Conservation (phyloP, 2,888 invertebrate species). For the Nemotelus nigrinus region DNA sequence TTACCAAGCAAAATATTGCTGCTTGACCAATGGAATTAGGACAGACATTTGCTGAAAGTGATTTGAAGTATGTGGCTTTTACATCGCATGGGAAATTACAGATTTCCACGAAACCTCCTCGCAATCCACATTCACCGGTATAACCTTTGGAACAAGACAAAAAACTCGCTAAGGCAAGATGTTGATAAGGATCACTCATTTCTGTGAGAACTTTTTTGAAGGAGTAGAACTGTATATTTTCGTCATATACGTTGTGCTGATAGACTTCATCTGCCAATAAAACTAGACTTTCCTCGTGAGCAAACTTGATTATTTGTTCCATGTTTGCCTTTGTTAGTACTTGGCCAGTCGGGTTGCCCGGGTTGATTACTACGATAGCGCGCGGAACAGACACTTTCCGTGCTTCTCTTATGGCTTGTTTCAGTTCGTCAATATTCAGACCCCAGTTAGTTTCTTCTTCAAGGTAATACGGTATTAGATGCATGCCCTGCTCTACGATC, state of each 20-base stretch:
- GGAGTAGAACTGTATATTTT: slow-evolving; percentile 87
- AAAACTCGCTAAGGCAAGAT: slow-evolving; percentile 92
- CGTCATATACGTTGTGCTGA: slow-evolving; percentile 95
- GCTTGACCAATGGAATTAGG: slow-evolving; percentile 93
- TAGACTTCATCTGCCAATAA: slow-evolving; percentile 95
- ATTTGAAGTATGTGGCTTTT: slow-evolving; percentile 86
- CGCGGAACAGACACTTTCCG: slow-evolving; percentile 74
- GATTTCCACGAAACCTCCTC: slow-evolving; percentile 95
- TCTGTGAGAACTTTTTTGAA: slow-evolving; percentile 94
- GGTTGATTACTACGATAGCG: slow-evolving; percentile 94
- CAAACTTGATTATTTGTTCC: slow-evolving; percentile 90
- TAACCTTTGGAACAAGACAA: slow-evolving; percentile 98
- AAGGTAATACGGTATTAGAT: slow-evolving; percentile 88
- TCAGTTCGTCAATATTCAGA: slow-evolving; percentile 80
- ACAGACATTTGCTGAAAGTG: slow-evolving; percentile 93
- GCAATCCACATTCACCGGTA: slow-evolving; percentile 93
- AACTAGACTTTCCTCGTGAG: slow-evolving; percentile 83
- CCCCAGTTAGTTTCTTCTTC: slow-evolving; percentile 91
- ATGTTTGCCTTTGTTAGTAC: slow-evolving; percentile 92
- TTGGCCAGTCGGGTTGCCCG: slow-evolving; percentile 97
- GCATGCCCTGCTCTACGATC: slow-evolving; percentile 89
- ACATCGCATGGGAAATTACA: slow-evolving; percentile 85
- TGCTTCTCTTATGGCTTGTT: slow-evolving; percentile 77
- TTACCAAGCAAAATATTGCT: slow-evolving; percentile 87
- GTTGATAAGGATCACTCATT: slow-evolving; percentile 85